Base-by-base conservation (phyloP, 2,113 vertebrate species). In the Centropus bengalensis region DNA sequence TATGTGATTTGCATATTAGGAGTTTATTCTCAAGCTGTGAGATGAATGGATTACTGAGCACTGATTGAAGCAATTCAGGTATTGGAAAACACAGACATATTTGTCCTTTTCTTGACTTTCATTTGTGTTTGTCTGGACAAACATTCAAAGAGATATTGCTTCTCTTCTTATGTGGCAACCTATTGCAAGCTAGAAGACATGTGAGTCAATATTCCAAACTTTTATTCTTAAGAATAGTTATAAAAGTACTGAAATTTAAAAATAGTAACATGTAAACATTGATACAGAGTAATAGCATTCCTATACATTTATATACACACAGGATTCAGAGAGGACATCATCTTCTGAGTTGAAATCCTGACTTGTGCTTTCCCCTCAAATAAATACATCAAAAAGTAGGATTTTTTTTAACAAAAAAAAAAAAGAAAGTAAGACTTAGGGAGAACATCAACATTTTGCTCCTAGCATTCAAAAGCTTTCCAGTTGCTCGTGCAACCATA, bases 241-340 rank as follows among this genome's bases (percentile, higher is more conserved):
- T 98, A 99, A 99, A 99, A 99, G 98, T 99, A 98, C 98, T 97
- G 97, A 98, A 98, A 97, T 98, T 98, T 99, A 99, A 98, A 99
- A 99, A 98, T 98, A 96, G 98, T 97, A 98, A 98, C 97, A 97
- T 99, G 99, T 99, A 99, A 99, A 99, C 99, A 98, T 98, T 98
- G 97, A 98, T 97, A 98, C 95, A 97, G 96, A 97, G 91, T 96
- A 97, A 97, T 90, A 97, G 98, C 97, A 98, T 97, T 97, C 98
- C 96, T 97, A 97, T 95, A 98, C 92, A 97, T 98, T 97, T 98
- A 97, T 98, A 74, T 95, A 95, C 82, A 97, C 93, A 86, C 49
- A 94, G 95, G 95, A 97, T 96, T 94, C 84, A n/a, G 97, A 94
- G 94, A 98, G 96, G 91, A 94, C 63, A 87, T 21, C 88, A 93